Conservation (phyloP, 2,113 vertebrate species). For the Platycercus adscitus region DNA sequence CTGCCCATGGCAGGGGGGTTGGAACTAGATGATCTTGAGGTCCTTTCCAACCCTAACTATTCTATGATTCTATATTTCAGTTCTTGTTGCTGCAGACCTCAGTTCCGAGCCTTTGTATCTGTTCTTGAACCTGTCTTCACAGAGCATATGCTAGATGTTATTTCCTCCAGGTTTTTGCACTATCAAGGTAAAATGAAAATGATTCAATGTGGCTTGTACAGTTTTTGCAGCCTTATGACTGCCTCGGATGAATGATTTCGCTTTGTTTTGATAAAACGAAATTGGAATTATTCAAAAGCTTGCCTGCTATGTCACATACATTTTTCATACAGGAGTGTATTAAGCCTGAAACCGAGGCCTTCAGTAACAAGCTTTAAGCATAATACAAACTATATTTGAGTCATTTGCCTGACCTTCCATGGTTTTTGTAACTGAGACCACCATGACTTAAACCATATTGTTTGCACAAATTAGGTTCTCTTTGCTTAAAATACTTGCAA, state of each 20-base stretch:
- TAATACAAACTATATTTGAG: constrained; percentile 28
- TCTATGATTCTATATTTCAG: not conserved
- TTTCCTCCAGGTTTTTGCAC: constrained; percentile 6
- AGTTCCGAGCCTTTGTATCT: not conserved
- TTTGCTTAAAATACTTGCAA: constrained; percentile 42
- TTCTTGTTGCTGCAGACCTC: constrained; percentile 45
- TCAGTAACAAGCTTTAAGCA: constrained; percentile 55
- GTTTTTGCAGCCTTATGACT: constrained; percentile 45
- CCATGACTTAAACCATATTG: constrained; percentile 52
- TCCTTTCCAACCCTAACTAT: too few species aligned
- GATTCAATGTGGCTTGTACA: constrained; percentile 43
- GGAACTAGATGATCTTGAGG: too few species aligned
- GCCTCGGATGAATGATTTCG: constrained; percentile 1
- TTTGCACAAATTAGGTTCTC: constrained; percentile 64
- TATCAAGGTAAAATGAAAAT: constrained; percentile 25
- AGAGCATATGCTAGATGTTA: not conserved
- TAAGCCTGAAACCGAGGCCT: constrained; percentile 44
- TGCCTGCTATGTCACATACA: constrained; percentile 8
- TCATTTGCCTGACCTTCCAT: constrained; percentile 38
- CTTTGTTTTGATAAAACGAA: constrained; percentile 60
- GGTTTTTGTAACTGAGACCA: constrained; percentile 65
- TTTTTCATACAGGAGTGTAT: constrained; percentile 54
- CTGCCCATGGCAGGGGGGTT: too few species aligned
- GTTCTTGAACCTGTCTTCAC: constrained; percentile 6
- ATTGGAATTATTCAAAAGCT: constrained; percentile 58